Evolutionary conservation across 2,888 invertebrate species (phyloP).

Genomic region (Diachrysia chrysitis): DNA sequence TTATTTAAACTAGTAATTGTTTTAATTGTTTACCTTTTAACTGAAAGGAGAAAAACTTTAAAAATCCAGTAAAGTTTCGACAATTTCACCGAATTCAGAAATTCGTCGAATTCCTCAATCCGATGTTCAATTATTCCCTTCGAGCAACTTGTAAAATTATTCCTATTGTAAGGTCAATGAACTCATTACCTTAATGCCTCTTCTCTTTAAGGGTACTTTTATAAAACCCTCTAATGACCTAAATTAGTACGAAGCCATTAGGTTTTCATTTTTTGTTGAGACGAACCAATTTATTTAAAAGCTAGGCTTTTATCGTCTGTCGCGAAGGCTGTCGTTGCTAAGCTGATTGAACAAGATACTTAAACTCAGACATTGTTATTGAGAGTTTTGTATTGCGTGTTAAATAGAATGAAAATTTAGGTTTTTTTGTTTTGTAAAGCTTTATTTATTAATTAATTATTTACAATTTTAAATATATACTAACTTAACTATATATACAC

Average conservation of each 20-base stretch:
- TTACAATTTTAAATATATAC: too few species aligned
- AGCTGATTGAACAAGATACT: background rate
- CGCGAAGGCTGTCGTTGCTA: background rate
- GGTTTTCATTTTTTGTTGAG: background rate
- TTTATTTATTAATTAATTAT: too few species aligned
- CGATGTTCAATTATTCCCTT: background rate
- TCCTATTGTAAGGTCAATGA: conserved; percentile 9
- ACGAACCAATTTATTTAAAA: background rate
- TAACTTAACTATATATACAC: too few species aligned
- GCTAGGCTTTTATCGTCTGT: background rate
- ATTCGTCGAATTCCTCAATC: background rate
- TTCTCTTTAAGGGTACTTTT: background rate
- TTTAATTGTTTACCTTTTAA: too few species aligned
- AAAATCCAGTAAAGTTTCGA: background rate
- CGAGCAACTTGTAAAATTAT: background rate
- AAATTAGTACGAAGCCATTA: background rate
- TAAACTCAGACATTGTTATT: background rate
- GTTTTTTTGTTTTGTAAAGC: too few species aligned
- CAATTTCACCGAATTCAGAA: background rate
- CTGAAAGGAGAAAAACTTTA: background rate
- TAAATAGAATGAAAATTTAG: too few species aligned
- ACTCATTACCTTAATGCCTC: conserved; percentile 7
- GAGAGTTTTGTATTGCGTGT: background rate
- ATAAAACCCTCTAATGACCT: background rate
- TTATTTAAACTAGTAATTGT: too few species aligned